These are phyloP conservation scores for Semnornis frantzii DNA, from an alignment of 2,113 vertebrate species.

Conservation along the genomic window DNA sequence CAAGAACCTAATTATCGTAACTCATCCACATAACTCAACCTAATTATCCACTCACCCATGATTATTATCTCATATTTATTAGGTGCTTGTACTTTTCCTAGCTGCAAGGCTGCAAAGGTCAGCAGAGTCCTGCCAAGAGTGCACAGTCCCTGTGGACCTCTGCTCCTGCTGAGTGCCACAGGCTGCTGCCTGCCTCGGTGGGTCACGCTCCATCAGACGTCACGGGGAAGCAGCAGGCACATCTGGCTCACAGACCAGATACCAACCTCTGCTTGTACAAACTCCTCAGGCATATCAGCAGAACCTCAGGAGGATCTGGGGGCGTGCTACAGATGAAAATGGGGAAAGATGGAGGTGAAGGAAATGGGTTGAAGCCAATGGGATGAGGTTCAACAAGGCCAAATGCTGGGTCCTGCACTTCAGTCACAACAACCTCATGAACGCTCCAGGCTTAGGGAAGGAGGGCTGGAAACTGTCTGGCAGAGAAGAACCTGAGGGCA, in stretches of 20 bases:
- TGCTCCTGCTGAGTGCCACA: not conserved
- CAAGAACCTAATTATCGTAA: not conserved
- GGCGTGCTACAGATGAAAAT: not conserved
- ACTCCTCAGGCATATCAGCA: not conserved
- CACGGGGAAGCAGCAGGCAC: rapidly evolving
- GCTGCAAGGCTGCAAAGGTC: not conserved
- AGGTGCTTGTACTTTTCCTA: not conserved
- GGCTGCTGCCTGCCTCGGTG: not conserved
- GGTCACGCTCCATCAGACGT: not conserved
- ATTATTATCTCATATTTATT: not conserved
- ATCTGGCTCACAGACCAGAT: not conserved
- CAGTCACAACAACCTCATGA: too few species aligned
- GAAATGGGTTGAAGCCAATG: too few species aligned
- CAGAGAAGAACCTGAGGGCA: rapidly evolving
- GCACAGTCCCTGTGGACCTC: rapidly evolving
- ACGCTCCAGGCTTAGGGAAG: too few species aligned
- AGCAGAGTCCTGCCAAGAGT: not conserved
- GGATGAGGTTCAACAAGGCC: rapidly evolving
- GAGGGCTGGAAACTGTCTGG: too few species aligned
- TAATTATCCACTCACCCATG: not conserved
- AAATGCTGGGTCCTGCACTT: too few species aligned
- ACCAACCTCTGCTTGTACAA: rapidly evolving
- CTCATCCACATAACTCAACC: conserved; percentile 25
- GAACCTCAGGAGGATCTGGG: not conserved
- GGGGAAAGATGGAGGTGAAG: not conserved